Percentiles rank a stretch among this genome's conserved stretches.
Conservation (phyloP, 35 echinoderm and acorn worm genomes). For the Apostichopus californicus region DNA sequence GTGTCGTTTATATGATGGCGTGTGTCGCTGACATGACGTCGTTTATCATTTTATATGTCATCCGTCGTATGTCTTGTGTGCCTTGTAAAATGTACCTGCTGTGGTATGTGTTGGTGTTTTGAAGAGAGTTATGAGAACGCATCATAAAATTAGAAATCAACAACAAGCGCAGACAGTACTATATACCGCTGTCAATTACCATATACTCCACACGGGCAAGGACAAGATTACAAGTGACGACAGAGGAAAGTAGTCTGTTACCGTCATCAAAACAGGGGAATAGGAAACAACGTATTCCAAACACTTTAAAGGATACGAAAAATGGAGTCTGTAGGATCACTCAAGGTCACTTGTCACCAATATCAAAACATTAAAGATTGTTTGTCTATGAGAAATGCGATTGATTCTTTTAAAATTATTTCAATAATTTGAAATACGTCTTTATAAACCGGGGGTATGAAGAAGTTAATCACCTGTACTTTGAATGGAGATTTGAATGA, state of each 20-base stretch:
- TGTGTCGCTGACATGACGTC: no score
- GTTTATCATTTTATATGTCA: no score
- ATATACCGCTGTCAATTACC: no score
- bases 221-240: neutral
- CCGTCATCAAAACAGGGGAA: neutral
- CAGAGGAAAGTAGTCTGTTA: neutral
- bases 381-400: neutral
- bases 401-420: neutral
- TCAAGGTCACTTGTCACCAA: neutral
- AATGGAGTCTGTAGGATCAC: neutral
- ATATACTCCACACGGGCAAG: no score
- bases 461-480: neutral
- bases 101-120: no score
- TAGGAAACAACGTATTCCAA: neutral
- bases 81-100: no score
- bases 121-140: no score
- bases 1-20: no score
- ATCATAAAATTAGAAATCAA: no score
- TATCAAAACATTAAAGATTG: neutral
- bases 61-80: no score
- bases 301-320: neutral
- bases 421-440: neutral
- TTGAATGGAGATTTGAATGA: neutral
- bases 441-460: neutral
- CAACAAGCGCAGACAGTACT: no score